Conservation (phyloP, 2,888 invertebrate species). For the Limnephilus auricula region DNA sequence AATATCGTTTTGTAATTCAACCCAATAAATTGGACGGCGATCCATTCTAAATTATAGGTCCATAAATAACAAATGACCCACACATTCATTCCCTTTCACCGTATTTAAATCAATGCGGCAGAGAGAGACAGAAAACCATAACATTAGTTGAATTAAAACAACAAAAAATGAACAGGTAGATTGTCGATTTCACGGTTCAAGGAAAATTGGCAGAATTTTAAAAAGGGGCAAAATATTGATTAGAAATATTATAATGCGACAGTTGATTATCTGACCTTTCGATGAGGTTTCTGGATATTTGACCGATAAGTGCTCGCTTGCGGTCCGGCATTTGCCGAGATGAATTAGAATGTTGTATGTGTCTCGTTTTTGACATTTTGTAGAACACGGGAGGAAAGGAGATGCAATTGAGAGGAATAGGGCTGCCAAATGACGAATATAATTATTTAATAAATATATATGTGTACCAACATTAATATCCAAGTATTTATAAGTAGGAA, state of each 20-base stretch:
- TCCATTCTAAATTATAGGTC: conserved; percentile 32
- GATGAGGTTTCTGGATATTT: not conserved
- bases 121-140: conserved; percentile 13
- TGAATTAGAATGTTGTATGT: conserved; percentile 42
- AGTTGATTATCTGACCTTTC: not conserved
- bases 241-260: not conserved
- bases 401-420: not conserved
- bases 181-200: not conserved
- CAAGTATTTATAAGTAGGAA: too few relatives aligned
- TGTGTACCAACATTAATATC: too few relatives aligned
- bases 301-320: conserved; percentile 25
- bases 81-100: not conserved
- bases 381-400: conserved; percentile 11
- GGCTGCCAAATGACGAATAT: not conserved
- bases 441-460: not conserved
- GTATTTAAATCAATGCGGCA: not conserved
- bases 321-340: conserved; percentile 21
- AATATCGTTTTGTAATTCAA: conserved; percentile 13
- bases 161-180: not conserved
- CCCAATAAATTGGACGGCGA: conserved; percentile 22
- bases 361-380: conserved; percentile 3
- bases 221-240: not conserved
- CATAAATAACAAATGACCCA: conserved; percentile 33
- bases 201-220: not conserved
- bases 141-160: conserved; percentile 6